Evolutionary conservation across 2,888 invertebrate species (phyloP).

Genomic region (Macrosiphum euphorbiae): DNA sequence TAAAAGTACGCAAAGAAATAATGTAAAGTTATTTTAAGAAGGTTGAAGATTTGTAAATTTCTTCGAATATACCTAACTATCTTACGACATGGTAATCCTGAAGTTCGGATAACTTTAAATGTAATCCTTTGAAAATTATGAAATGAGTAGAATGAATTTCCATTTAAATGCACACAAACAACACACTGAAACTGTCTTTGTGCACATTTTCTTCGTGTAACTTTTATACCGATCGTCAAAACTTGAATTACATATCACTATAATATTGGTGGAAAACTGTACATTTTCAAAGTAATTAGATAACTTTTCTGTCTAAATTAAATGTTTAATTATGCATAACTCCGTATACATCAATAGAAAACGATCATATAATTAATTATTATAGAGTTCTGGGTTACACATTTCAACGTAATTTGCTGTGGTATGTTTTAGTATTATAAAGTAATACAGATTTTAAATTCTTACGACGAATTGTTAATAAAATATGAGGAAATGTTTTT

Average conservation of each 20-base stretch:
- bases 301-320: conserved; percentile 11
- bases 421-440: neutral
- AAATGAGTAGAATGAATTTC: neutral
- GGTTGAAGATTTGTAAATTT: neutral
- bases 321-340: conserved; percentile 2
- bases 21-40: neutral
- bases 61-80: neutral
- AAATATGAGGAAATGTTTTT: neutral
- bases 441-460: neutral
- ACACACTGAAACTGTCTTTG: neutral
- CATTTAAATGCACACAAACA: neutral
- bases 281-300: conserved; percentile 25
- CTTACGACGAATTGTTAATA: neutral
- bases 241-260: neutral
- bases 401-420: neutral
- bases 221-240: neutral
- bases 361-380: conserved; percentile 6
- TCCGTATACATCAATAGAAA: neutral
- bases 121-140: conserved; percentile 7
- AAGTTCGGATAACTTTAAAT: conserved; percentile 12
- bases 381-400: neutral
- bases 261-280: conserved; percentile 19
- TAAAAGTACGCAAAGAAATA: neutral
- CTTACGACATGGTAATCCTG: neutral
- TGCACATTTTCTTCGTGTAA: conserved; percentile 5